A percentile compares a stretch with the other conserved stretches of the same genome.
These are phyloP conservation scores for Pseudochaenichthys georgianus DNA, from an alignment of 2,797 vertebrate genomes.

Conservation along the genomic window DNA sequence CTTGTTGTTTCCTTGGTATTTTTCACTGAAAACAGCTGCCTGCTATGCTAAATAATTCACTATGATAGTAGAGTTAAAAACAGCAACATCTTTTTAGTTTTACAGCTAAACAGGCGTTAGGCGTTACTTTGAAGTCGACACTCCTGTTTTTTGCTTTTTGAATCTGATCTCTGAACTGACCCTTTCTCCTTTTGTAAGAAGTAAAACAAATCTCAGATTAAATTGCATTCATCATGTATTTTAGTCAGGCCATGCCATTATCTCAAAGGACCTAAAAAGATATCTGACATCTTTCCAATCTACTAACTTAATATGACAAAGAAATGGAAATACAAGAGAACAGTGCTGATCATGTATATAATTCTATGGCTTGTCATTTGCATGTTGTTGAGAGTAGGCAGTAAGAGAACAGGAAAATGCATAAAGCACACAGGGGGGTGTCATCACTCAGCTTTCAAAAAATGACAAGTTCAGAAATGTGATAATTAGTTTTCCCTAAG, in stretches of 20 bases:
- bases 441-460: constrained; percentile 29
- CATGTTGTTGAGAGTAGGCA: not conserved
- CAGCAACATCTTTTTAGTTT: too few species aligned
- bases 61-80: too few species aligned
- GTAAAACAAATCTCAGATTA: constrained; percentile 2
- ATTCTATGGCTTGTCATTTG: not conserved
- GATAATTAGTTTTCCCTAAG: constrained; percentile 8
- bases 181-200: not conserved
- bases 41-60: too few species aligned
- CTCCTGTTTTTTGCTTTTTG: too few species aligned
- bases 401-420: constrained; percentile 10
- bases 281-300: constrained; percentile 9
- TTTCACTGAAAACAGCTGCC: not conserved
- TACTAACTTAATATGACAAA: constrained; percentile 16
- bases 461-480: constrained; percentile 20
- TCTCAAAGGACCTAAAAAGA: not conserved
- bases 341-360: too few species aligned
- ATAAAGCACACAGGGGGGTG: not conserved
- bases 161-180: not conserved
- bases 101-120: too few species aligned
- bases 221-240: not conserved
- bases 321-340: not conserved
- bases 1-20: not conserved
- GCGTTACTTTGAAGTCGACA: too few species aligned
- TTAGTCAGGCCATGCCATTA: not conserved